Base-by-base conservation (phyloP, 2,888 invertebrate species). In the Meiosimyza platycephala region DNA sequence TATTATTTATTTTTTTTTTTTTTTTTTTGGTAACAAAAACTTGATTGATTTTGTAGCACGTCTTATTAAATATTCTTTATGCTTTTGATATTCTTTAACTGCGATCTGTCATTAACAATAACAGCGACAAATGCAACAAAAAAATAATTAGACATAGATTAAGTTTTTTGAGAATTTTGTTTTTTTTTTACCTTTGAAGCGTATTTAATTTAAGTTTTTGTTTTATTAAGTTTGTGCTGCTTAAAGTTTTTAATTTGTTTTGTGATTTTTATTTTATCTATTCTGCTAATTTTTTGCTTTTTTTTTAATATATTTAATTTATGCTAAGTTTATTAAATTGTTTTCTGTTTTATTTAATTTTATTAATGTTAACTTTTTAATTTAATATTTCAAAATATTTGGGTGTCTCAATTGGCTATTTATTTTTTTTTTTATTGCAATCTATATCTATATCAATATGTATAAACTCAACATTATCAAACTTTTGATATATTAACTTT, bases 211-310 rank as follows among this genome's bases (percentile, higher is more conserved):
- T 40, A 40, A 9, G 1, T 40, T 4, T 40, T 40, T 40, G 6
- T 40, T 40, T 40, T 40, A 40, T 40, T 40, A 9, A 40, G 40
- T 40, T 40, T 40, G 40, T 40, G 40, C 40, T 40, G 9, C 9
- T 40, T 9, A 40, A 9, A 9, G 40, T 40, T 40, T 9, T 7
- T 52, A n/a, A 48, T 62, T 62, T 62, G 33, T 48, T 9, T 59
- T 13, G 1, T 18, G 13, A 52, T 72, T 16, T 12, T n/a, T 6
- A 47, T 51, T 13, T 15, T 13, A 51, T 51, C 64, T 72, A 74
- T 78, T 59, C 50, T 50, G 67, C 64, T 71, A 51, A 69, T n/a
- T 54, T 72, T 48, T n/a, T n/a, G n/a, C n/a, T n/a, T 54, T 63
- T 67, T 67, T 48, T 70, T 33, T 33, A 47, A 47, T 63, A 54